Conservation (phyloP, 2,113 vertebrate genomes). For the Aptenodytes forsteri region DNA sequence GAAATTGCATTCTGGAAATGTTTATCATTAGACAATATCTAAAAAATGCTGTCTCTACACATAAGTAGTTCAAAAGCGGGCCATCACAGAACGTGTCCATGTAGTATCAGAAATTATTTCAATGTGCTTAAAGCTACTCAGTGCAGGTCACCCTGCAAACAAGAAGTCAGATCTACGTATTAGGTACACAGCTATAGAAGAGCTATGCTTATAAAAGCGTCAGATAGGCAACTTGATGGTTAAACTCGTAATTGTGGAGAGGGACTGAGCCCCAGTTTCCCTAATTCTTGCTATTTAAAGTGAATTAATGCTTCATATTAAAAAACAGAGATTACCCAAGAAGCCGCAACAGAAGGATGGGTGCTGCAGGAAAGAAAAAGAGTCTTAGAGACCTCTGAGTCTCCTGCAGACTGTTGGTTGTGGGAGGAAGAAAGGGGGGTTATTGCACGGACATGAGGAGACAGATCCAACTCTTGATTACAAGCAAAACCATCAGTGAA, state of each 20-base stretch:
- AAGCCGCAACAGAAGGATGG: background rate
- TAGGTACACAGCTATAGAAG: background rate
- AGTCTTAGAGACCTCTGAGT: background rate
- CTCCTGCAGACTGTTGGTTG: background rate
- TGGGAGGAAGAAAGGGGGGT: background rate
- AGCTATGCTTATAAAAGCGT: rapidly evolving
- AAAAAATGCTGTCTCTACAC: background rate
- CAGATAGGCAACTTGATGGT: background rate
- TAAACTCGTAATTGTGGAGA: background rate
- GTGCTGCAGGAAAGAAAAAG: background rate
- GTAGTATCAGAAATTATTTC: background rate
- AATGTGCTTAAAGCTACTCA: background rate
- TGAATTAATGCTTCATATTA: background rate
- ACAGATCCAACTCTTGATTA: background rate
- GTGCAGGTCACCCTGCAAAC: background rate
- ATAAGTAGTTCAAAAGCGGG: background rate
- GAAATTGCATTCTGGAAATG: background rate
- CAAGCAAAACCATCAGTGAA: background rate
- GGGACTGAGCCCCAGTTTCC: background rate
- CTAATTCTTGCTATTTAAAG: background rate
- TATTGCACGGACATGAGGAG: background rate
- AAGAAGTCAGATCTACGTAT: background rate
- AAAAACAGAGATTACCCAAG: background rate
- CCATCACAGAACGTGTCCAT: background rate
- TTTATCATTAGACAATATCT: background rate